Percentiles rank a stretch among this genome's conserved stretches.
Evolutionary conservation across 1,140 invertebrate species (phyloP).

Genomic region (Cydia pomonella): DNA sequence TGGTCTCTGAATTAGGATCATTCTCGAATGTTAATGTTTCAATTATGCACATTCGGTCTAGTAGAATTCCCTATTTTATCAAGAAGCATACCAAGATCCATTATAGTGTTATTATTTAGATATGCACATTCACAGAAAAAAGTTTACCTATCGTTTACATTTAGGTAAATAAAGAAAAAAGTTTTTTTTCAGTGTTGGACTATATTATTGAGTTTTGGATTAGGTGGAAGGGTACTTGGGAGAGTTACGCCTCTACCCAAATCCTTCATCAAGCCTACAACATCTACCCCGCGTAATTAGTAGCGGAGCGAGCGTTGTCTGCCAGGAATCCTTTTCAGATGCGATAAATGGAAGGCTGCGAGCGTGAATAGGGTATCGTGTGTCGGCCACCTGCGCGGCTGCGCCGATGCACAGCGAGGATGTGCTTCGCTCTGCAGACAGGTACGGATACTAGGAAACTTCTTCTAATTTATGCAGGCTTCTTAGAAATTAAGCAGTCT

Average conservation of each 20-base stretch:
- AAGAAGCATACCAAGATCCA: too few relatives aligned
- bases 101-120: too few relatives aligned
- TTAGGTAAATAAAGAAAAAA: too few relatives aligned
- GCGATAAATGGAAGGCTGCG: constrained; percentile 70
- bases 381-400: constrained; percentile 73
- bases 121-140: too few relatives aligned
- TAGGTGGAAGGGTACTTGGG: too few relatives aligned
- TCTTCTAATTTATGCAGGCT: background rate
- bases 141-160: too few relatives aligned
- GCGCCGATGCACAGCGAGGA: constrained; percentile 35
- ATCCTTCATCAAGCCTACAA: constrained; percentile 38
- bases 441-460: constrained; percentile 12
- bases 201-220: too few relatives aligned
- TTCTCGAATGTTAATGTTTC: background rate
- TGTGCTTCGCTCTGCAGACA: background rate
- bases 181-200: too few relatives aligned
- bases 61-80: too few relatives aligned
- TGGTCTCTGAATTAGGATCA: background rate
- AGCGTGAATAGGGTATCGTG: constrained; percentile 76
- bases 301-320: constrained; percentile 74
- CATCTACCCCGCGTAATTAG: constrained; percentile 72
- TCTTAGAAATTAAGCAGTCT: too few relatives aligned
- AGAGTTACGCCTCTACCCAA: constrained; percentile 3
- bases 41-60: too few relatives aligned
- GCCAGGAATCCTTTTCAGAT: constrained; percentile 74